Evolutionary conservation across 2,888 invertebrate species (phyloP), one percentile per base, ranked within the genome.

Genomic region (Leptinotarsa haldemani): DNA sequence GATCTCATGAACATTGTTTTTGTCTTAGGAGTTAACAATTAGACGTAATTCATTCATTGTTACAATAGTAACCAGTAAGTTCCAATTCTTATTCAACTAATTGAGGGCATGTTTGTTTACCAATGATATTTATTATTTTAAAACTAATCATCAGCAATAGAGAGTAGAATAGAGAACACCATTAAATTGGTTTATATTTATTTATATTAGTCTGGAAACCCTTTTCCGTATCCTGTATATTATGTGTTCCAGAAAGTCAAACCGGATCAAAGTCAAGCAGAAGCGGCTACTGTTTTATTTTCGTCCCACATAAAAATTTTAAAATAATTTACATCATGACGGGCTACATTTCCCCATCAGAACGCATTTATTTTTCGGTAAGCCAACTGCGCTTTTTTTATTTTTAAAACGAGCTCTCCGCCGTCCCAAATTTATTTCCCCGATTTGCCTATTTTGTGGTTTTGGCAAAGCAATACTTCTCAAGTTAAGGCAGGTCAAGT

Each of bases 401-500:
- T 78, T 78, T 77, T 77, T 78, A 77, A 52, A 71, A 56, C 53
- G 70, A 78, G 71, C 74, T 50, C 40, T 9, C 46, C n/a, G 52
- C 53, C 50, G 67, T 20, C 47, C n/a, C 46, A 65, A 52, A 56
- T 74, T 58, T 58, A 69, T 70, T 63, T 67, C 67, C 16, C 15
- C 16, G 63, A 20, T 71, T 78, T 76, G 77, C 78, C 78, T 77
- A 78, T 77, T 77, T 75, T 78, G 78, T 75, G 74, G 66, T 70
- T 69, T 76, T 78, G 77, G 77, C 78, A 75, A 71, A 73, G 72
- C 78, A 78, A 78, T 69, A 72, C 69, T 70, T 75, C 74, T 71
- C 74, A 67, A 75, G 71, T 78, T 79, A 72, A 67, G 74, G 72
- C 77, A 79, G 79, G 79, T 79, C 79, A 76, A 65, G 77, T 74